Base-by-base conservation (phyloP, 2,888 invertebrate species). In the Nipponacmea schrenckii region DNA sequence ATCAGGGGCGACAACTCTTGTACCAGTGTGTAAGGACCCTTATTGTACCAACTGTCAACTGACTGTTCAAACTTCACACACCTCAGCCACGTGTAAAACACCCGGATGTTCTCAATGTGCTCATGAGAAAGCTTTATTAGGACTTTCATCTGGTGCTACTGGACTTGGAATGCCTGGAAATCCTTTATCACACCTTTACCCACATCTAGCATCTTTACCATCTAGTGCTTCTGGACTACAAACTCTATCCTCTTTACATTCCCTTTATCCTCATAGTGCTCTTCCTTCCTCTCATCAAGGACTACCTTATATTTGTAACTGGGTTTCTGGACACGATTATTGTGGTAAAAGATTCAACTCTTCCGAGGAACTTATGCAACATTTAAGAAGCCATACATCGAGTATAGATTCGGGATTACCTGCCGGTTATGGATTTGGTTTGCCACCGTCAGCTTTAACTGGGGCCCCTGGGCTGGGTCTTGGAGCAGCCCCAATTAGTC, bases 81-180 rank as follows among this genome's bases (percentile, higher is more conserved):
- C 89, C 12, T 83, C 83, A 68, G 93, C 92, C 77, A 92, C 92
- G 69, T 92, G 94, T 20, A 96, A 96, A 87, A 95, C 96, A 68
- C 94, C 95, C 79, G 97, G 97, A 44, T 97, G 97, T 90, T 94
- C 95, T 68, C 97, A 97, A 90, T 97, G 97, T 89, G 96, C 96
- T 90, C 96, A 96, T 88, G 96, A 96, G 77, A 87, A 87, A 80
- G 82, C 83, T 74, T 78, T 84, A 62, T 81, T 82, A 70, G 82
- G 83, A 75, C 74, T 83, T 48, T 81, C 76, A 62, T 67, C 74
- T 39, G 71, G 74, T n/a, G 10, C 73, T 69, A 26, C 69, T 69
- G 8, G 81, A 72, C 74, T 84, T 26, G 82, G 85, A 64, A 77
- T 84, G 72, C 74, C 81, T 26, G 80, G 80, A 62, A 77, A 80